Base-by-base conservation (phyloP, 1,140 invertebrate species). In the Aphaenogaster rudis region DNA sequence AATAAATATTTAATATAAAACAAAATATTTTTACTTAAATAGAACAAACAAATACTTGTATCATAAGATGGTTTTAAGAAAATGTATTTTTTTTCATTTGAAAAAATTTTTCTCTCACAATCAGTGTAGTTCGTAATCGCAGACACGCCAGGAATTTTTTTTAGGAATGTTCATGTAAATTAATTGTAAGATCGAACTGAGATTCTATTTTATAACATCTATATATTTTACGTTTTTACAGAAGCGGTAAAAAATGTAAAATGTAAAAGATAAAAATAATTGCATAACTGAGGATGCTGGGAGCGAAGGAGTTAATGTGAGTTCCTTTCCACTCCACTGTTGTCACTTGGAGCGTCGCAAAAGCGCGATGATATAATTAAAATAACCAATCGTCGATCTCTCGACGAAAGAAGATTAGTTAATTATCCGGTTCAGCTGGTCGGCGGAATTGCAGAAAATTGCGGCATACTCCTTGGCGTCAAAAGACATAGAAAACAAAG, bases 301-400 rank as follows among this genome's bases (percentile, higher is more conserved):
- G 15, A 5, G 6, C 15, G 33, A 36, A 54, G 1, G 28, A 63
- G 11, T 63, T 33, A 45, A 64, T 8, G 21, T 6, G 15, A 63
- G 36, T 78, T 48, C 13, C 17, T 63, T 78, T 78, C 15, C 28
- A 33, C 17, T n/a, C 6, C 42, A 1, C 11, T 13, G 9, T 64
- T 64, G 28, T 78, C 13, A 39, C 52, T 5, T 3, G 13, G 3
- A 59, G 52, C n/a, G 3, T 42, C 13, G 13, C 13, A 15, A 48
- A n/a, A 45, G 17, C 42, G 42, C 66, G 42, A 66, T 28, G 17
- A 78, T 77, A 61, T 45, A 63, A 48, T 66, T 79, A 79, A 79
- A 79, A 79, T 67, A 45, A 39, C 64, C 39, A 42, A 45, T 50
- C 42, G 17, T 8, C 28, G 28, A 52, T 50, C 28, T 28, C 28